phyloP scores from a whole-genome alignment of 2,797 vertebrate genomes.

The Rhabdophis nuchalis region DNA sequence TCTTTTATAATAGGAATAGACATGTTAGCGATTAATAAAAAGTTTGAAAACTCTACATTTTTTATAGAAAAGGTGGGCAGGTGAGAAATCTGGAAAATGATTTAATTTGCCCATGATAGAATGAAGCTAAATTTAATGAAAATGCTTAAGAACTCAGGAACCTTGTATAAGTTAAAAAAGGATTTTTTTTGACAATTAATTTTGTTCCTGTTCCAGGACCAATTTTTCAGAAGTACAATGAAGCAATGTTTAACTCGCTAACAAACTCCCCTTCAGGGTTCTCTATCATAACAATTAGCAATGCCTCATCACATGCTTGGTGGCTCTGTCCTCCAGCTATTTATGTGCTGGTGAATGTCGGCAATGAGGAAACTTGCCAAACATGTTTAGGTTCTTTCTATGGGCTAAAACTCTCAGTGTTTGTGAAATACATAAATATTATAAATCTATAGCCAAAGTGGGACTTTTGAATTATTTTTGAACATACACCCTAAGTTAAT shows the following conservation, averaged over 20 bases:
- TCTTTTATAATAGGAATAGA: slow-evolving; percentile 36
- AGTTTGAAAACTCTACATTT: slow-evolving; percentile 27
- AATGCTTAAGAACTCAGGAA: neutral
- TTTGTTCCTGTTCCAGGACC: neutral
- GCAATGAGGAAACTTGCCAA: neutral
- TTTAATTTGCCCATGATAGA: neutral
- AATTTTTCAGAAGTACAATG: neutral
- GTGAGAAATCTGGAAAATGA: neutral
- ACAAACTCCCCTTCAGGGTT: neutral
- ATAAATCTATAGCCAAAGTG: neutral
- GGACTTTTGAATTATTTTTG: neutral
- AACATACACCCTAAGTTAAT: neutral
- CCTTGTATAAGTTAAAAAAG: neutral
- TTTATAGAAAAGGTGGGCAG: slow-evolving; percentile 23
- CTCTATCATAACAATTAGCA: neutral
- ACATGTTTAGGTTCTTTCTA: neutral
- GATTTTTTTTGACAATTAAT: neutral
- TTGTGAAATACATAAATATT: neutral
- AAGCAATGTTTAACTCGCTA: neutral
- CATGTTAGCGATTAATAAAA: slow-evolving; percentile 19
- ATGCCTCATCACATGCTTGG: neutral
- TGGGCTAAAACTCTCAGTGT: neutral
- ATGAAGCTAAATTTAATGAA: neutral
- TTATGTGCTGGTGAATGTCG: neutral
- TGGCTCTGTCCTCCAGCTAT: neutral